These are phyloP conservation scores for Spilosoma lubricipeda DNA, from an alignment of 2,888 invertebrate genomes.

Conservation along the genomic window DNA sequence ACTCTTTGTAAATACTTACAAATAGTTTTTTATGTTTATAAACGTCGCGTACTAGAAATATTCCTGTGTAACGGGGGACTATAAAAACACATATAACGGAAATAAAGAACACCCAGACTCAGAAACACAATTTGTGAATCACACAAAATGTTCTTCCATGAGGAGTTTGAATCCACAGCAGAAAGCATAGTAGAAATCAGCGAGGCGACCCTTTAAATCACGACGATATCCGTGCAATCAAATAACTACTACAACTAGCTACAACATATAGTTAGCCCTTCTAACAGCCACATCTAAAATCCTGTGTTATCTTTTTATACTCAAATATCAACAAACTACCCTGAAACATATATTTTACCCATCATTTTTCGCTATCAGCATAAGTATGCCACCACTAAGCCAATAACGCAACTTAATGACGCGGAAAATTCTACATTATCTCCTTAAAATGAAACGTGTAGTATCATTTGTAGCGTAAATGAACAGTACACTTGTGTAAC, in stretches of 20 bases:
- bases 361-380: constrained; percentile 9
- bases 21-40: no score
- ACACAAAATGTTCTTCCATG: no score
- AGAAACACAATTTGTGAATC: no score
- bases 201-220: no score
- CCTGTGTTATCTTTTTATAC: neutral
- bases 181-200: no score
- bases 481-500: constrained; percentile 40
- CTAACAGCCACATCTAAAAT: neutral
- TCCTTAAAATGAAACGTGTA: constrained; percentile 15
- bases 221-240: no score
- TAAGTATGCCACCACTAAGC: constrained; percentile 7
- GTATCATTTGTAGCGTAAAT: constrained; percentile 27
- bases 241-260: neutral
- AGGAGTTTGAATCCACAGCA: no score
- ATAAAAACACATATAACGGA: no score
- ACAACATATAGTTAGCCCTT: neutral
- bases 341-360: constrained; percentile 1
- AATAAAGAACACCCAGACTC: no score
- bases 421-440: constrained; percentile 20
- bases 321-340: constrained; percentile 1
- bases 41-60: no score
- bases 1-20: neutral
- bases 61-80: no score
- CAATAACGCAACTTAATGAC: constrained; percentile 19